Conservation (phyloP, 2,113 vertebrate genomes). For the Gymnobelideus leadbeateri region DNA sequence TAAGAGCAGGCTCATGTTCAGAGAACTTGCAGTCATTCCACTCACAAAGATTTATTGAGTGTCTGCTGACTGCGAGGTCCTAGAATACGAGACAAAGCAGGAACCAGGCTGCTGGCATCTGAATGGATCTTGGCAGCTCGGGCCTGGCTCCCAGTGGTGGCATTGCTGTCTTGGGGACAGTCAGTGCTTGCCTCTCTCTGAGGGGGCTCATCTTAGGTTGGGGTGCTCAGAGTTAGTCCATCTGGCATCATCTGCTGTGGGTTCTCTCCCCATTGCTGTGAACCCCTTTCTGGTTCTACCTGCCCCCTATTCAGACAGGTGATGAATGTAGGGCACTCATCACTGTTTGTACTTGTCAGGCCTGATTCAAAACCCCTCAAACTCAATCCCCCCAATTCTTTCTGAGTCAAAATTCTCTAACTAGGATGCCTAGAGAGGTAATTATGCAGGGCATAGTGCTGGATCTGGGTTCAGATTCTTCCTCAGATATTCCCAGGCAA, state of each 20-base stretch:
- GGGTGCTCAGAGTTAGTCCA: neutral
- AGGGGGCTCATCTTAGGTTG: neutral
- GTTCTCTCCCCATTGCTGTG: neutral
- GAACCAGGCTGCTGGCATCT: neutral
- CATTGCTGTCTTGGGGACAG: neutral
- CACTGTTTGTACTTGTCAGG: neutral
- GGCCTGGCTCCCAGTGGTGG: neutral
- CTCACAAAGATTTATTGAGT: neutral
- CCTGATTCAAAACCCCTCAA: neutral
- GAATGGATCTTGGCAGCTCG: neutral
- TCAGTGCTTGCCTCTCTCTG: neutral
- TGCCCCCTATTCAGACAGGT: neutral
- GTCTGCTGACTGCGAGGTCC: neutral
- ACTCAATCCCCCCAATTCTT: neutral
- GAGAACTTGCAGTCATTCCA: neutral
- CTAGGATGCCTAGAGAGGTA: neutral
- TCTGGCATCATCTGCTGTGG: neutral
- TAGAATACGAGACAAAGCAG: too few species aligned
- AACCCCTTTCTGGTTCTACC: neutral
- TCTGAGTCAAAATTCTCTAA: neutral
- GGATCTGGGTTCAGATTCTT: neutral
- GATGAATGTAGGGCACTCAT: neutral
- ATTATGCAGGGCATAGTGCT: neutral
- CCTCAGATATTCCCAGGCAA: neutral
- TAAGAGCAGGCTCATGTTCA: neutral